phyloP scores from a whole-genome alignment of 2,888 invertebrate species.

The Drosophila leonis region DNA sequence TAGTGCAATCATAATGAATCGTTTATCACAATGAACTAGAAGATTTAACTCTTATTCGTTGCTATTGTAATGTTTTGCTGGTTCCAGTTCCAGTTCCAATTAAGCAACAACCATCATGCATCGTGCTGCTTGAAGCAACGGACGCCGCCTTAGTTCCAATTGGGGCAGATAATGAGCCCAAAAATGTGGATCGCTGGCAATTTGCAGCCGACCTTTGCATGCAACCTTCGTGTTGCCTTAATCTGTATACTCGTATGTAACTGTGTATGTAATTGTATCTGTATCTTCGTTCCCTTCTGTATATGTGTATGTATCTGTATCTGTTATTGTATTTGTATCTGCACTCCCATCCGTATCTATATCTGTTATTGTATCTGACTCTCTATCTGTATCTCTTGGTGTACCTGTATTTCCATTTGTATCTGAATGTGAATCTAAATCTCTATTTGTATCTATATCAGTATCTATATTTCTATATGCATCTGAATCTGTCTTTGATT shows the following conservation, averaged over 20 bases:
- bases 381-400: not conserved
- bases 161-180: not conserved
- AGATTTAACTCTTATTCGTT: not conserved
- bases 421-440: no score
- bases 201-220: constrained; percentile 6
- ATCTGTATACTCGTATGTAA: not conserved
- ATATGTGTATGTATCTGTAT: not conserved
- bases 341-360: not conserved
- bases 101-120: not conserved
- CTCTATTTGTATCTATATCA: not conserved
- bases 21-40: not conserved
- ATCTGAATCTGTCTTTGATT: not conserved
- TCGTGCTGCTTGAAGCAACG: not conserved
- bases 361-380: not conserved
- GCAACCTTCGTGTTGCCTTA: not conserved
- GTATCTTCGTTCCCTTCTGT: not conserved
- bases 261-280: not conserved
- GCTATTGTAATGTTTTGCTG: not conserved
- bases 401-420: not conserved
- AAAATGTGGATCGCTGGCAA: not conserved
- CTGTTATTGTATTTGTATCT: not conserved
- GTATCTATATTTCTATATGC: not conserved
- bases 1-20: not conserved
- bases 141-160: not conserved
- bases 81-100: not conserved